phyloP scores from a whole-genome alignment of 2,797 vertebrate genomes.

The Thalassophryne amazonica region DNA sequence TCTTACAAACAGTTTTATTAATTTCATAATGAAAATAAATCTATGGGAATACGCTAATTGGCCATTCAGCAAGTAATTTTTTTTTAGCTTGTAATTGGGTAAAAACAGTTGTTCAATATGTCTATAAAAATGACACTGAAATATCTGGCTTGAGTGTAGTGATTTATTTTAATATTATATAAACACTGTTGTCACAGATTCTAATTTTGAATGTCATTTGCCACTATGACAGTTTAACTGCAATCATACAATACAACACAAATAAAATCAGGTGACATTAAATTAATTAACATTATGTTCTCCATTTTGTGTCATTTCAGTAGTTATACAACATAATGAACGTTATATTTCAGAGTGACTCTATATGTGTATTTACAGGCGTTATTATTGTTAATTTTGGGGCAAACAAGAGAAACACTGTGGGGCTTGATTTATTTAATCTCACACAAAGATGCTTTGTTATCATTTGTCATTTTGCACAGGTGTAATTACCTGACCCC shows the following conservation, averaged over 20 bases:
- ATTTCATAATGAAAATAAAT: too few species aligned
- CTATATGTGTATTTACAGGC: background rate
- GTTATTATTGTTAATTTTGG: background rate
- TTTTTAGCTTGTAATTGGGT: background rate
- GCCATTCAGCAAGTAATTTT: too few species aligned
- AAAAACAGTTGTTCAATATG: background rate
- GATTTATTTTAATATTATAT: constrained; percentile 32
- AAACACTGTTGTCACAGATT: background rate
- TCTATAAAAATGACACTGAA: background rate
- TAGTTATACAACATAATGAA: background rate
- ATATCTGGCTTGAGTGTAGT: background rate
- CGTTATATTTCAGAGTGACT: background rate
- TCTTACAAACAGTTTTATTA: too few species aligned
- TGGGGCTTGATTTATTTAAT: background rate
- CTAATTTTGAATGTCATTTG: constrained; percentile 3
- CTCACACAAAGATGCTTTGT: background rate
- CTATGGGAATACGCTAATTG: too few species aligned
- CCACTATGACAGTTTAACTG: background rate
- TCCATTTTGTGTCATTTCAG: background rate
- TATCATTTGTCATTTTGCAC: background rate
- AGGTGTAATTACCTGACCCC: constrained; percentile 22
- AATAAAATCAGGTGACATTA: background rate
- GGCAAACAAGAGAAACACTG: background rate
- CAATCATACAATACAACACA: background rate
- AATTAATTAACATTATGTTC: background rate